These are phyloP conservation scores for Thaumetopoea pityocampa DNA, from an alignment of 1,140 invertebrate genomes.

Conservation along the genomic window DNA sequence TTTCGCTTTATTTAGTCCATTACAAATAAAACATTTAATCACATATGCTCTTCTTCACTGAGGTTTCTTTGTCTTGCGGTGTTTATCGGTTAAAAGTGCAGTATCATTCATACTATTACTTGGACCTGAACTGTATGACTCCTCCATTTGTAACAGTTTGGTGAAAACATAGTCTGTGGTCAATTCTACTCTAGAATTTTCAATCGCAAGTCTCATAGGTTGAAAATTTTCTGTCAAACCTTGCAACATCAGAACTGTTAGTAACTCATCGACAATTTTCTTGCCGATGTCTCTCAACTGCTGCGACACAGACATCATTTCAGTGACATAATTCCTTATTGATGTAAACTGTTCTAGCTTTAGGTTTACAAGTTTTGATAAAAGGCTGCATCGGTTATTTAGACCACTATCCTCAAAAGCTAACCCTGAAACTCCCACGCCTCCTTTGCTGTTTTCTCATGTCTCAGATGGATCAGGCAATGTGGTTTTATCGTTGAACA, in stretches of 20 bases:
- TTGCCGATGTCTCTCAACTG: not conserved
- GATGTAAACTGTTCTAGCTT: constrained; percentile 1
- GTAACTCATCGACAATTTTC: constrained; percentile 7
- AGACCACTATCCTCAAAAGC: not conserved
- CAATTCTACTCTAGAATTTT: not conserved
- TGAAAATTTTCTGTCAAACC: constrained; percentile 6
- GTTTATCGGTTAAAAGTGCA: not conserved
- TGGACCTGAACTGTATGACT: not conserved
- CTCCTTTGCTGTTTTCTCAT: not conserved
- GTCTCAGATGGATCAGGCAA: not conserved
- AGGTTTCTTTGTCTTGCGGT: not conserved
- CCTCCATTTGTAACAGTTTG: constrained; percentile 8
- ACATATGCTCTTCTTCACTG: not conserved
- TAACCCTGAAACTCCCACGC: not conserved
- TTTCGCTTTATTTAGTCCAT: not conserved
- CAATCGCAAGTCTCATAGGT: constrained; percentile 6
- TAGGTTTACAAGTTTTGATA: not conserved
- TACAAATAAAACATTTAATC: constrained; percentile 1
- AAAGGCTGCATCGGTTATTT: not conserved
- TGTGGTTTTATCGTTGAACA: not conserved
- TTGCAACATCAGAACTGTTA: constrained; percentile 7
- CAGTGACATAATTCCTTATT: not conserved
- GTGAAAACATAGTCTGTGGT: constrained; percentile 5
- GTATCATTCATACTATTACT: not conserved
- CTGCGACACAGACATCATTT: not conserved